Conservation (phyloP, 2,888 invertebrate species). For the Lithophane ornitopus region DNA sequence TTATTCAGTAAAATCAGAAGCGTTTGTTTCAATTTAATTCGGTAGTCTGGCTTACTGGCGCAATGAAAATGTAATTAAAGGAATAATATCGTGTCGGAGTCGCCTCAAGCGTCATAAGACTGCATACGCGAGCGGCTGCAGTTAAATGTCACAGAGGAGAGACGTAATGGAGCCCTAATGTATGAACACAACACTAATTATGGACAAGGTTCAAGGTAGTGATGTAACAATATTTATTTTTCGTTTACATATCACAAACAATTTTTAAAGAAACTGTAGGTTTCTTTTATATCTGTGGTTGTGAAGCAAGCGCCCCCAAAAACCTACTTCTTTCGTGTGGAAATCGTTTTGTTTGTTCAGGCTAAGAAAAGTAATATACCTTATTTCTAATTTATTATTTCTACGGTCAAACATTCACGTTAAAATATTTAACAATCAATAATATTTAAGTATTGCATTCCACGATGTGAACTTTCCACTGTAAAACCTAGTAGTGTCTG, state of each 20-base stretch:
- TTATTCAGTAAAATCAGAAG: constrained; percentile 45
- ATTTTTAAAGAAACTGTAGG: too few species aligned
- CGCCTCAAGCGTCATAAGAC: constrained; percentile 70
- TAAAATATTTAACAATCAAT: too few species aligned
- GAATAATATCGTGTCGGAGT: constrained; percentile 73
- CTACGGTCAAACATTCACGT: not conserved
- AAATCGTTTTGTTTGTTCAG: not conserved
- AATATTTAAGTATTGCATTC: too few species aligned
- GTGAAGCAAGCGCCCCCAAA: not conserved
- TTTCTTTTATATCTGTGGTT: too few species aligned
- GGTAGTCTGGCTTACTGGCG: constrained; percentile 62
- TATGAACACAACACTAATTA: not conserved
- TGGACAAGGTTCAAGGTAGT: not conserved
- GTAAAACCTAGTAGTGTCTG: too few species aligned
- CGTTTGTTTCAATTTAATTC: constrained; percentile 65
- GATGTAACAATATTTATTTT: not conserved
- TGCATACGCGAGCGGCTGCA: constrained; percentile 70
- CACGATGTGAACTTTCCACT: too few species aligned
- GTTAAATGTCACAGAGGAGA: constrained; percentile 61
- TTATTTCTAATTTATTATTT: not conserved
- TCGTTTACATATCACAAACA: not conserved
- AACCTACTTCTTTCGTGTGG: not conserved
- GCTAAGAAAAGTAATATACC: not conserved
- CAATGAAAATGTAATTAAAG: constrained; percentile 79
- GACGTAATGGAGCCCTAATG: constrained; percentile 17